Conservation (phyloP, 2,888 invertebrate species). For the Thereva nobilitata region DNA sequence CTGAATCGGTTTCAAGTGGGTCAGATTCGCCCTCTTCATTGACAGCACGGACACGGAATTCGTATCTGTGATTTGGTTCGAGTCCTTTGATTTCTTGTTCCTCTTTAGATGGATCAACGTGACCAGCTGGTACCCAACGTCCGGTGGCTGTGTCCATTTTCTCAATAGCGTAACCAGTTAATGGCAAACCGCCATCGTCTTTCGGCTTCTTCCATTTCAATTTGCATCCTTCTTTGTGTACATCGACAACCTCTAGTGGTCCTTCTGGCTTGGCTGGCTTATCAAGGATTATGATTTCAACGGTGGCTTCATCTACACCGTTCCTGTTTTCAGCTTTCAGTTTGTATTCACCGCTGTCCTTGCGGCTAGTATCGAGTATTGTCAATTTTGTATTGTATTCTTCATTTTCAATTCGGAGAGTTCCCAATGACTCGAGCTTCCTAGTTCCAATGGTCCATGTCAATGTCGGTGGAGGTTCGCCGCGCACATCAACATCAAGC, state of each 20-base stretch:
- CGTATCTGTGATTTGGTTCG: conserved; percentile 93
- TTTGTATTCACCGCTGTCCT: conserved; percentile 87
- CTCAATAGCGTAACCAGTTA: conserved; percentile 89
- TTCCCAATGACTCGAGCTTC: conserved; percentile 69
- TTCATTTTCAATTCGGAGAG: conserved; percentile 81
- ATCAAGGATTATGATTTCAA: conserved; percentile 86
- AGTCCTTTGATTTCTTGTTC: conserved; percentile 83
- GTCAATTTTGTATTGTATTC: conserved; percentile 89
- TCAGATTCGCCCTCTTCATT: conserved; percentile 98
- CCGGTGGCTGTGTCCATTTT: conserved; percentile 90
- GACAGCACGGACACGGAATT: conserved; percentile 95
- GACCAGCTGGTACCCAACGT: conserved; percentile 85
- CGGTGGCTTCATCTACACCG: conserved; percentile 90
- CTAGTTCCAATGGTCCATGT: conserved; percentile 68
- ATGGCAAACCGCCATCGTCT: conserved; percentile 92
- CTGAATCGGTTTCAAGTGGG: conserved; percentile 85
- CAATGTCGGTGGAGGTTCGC: conserved; percentile 93
- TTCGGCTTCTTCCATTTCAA: conserved; percentile 93
- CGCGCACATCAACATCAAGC: conserved; percentile 91
- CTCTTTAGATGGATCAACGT: conserved; percentile 78
- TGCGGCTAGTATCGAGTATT: conserved; percentile 78
- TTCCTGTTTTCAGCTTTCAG: conserved; percentile 91
- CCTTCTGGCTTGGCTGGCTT: conserved; percentile 68
- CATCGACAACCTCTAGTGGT: conserved; percentile 86
- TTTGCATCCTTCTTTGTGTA: conserved; percentile 92